Conservation (phyloP, 2,888 invertebrate species). For the Drosophila atripex region DNA sequence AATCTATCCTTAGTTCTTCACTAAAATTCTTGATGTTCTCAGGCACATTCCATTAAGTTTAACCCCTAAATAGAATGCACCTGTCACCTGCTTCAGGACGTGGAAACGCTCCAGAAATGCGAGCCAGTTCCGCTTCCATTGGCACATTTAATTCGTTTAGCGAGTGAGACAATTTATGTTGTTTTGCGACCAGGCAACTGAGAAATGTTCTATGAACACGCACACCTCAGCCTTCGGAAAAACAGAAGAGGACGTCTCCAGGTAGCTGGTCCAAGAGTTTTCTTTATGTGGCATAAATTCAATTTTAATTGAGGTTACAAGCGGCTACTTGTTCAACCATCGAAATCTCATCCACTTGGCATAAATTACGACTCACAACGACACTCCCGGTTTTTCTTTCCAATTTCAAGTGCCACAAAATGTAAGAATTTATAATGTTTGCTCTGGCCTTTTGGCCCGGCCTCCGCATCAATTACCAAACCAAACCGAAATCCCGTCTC, state of each 20-base stretch:
- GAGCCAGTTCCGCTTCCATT: constrained; percentile 49
- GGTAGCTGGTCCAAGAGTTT: constrained; percentile 32
- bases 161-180: constrained; percentile 63
- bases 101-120: constrained; percentile 5
- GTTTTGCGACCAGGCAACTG: constrained; percentile 41
- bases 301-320: constrained; percentile 48
- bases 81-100: constrained; percentile 33
- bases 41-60: constrained; percentile 2
- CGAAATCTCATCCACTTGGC: constrained; percentile 41
- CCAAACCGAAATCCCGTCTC: constrained; percentile 2
- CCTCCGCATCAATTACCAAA: constrained; percentile 15
- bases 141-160: constrained; percentile 9
- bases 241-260: constrained; percentile 21
- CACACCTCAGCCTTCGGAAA: constrained; percentile 40
- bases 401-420: constrained; percentile 54
- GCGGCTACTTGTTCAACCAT: constrained; percentile 42
- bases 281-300: constrained; percentile 52
- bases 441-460: constrained; percentile 47
- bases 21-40: not conserved
- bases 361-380: constrained; percentile 55
- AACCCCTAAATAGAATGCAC: constrained; percentile 12
- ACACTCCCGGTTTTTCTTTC: constrained; percentile 9
- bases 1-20: not conserved
- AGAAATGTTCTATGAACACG: constrained; percentile 54
- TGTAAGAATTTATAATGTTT: constrained; percentile 45